Evolutionary conservation across 2,113 vertebrate species (phyloP).

Genomic region (Gymnogyps californianus): DNA sequence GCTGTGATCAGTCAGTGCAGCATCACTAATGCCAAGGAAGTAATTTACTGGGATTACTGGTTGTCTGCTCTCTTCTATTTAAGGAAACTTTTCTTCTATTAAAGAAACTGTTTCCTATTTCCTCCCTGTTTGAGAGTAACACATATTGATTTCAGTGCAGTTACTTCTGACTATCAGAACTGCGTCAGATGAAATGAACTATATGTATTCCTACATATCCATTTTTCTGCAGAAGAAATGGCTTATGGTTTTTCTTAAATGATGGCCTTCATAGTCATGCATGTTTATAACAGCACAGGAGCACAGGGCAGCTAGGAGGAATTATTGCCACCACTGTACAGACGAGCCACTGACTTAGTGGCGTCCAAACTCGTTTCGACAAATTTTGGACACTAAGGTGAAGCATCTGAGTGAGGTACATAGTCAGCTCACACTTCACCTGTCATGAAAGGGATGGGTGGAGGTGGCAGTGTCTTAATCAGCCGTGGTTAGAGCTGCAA

Average conservation of each 20-base stretch:
- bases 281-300: neutral
- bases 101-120: neutral
- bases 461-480: neutral
- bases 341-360: neutral
- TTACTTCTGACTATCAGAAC: neutral
- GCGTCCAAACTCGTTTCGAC: neutral
- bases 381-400: neutral
- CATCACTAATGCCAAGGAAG: neutral
- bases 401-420: neutral
- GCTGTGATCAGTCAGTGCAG: neutral
- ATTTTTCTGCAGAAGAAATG: neutral
- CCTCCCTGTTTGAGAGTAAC: neutral
- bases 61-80: neutral
- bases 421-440: neutral
- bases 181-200: neutral
- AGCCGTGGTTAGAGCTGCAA: neutral
- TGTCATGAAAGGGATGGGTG: neutral
- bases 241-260: neutral
- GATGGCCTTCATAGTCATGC: neutral
- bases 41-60: neutral
- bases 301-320: neutral
- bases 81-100: neutral
- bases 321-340: neutral
- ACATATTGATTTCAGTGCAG: neutral
- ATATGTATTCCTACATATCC: neutral